phyloP scores from a whole-genome alignment of 2,888 invertebrate species.

The Lypha dubia region DNA sequence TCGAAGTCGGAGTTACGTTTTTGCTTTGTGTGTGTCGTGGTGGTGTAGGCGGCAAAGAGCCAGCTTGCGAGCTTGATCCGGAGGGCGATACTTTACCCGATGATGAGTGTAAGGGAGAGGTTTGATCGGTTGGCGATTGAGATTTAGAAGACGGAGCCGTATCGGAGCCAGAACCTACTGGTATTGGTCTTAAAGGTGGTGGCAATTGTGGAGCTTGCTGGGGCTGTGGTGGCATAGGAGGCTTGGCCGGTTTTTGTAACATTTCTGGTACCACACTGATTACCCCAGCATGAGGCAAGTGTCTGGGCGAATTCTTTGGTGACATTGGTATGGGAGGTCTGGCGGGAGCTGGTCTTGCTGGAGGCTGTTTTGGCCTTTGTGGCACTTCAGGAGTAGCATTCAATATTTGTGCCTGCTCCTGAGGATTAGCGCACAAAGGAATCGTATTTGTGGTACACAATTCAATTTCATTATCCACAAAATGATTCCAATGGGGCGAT shows the following conservation, averaged over 20 bases:
- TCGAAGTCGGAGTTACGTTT: slow-evolving; percentile 78
- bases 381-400: slow-evolving; percentile 84
- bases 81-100: slow-evolving; percentile 79
- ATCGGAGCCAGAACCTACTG: slow-evolving; percentile 65
- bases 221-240: slow-evolving; percentile 79
- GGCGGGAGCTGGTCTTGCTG: slow-evolving; percentile 84
- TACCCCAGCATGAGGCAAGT: slow-evolving; percentile 84
- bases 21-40: slow-evolving; percentile 79
- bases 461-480: slow-evolving; percentile 92
- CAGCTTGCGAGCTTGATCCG: slow-evolving; percentile 68
- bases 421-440: slow-evolving; percentile 86
- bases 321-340: slow-evolving; percentile 85
- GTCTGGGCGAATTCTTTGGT: slow-evolving; percentile 84
- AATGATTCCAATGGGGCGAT: slow-evolving; percentile 92
- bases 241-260: slow-evolving; percentile 77
- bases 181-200: slow-evolving; percentile 63
- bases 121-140: slow-evolving; percentile 78
- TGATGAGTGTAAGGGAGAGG: slow-evolving; percentile 75
- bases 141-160: slow-evolving; percentile 78
- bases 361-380: slow-evolving; percentile 84
- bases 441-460: slow-evolving; percentile 93
- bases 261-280: slow-evolving; percentile 83
- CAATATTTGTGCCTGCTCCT: slow-evolving; percentile 80
- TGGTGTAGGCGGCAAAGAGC: slow-evolving; percentile 78
- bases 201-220: slow-evolving; percentile 74